A percentile compares a stretch with the other conserved stretches of the same genome.
These are phyloP conservation scores for Petaurus breviceps DNA, from an alignment of 2,113 vertebrate genomes.

Conservation along the genomic window DNA sequence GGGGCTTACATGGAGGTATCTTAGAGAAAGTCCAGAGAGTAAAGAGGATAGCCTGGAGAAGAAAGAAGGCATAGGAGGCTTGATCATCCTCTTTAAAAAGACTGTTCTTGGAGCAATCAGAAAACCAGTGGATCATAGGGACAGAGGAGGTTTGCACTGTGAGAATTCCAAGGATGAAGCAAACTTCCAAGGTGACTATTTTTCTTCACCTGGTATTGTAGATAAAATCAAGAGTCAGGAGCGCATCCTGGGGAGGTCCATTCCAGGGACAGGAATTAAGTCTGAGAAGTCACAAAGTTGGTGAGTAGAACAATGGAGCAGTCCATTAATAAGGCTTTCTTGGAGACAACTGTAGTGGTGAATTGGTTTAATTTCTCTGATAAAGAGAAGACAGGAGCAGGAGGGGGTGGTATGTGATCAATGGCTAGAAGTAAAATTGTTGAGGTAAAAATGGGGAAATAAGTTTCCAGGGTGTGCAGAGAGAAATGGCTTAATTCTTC, in stretches of 20 bases:
- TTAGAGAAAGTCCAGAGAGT: neutral
- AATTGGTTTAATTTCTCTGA: neutral
- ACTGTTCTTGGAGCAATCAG: neutral
- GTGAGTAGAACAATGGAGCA: neutral
- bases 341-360: neutral
- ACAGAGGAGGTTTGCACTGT: neutral
- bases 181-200: neutral
- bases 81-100: too few relatives aligned
- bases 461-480: neutral
- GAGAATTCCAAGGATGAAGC: neutral
- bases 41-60: neutral
- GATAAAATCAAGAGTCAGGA: neutral
- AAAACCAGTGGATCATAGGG: neutral
- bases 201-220: neutral
- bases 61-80: too few relatives aligned
- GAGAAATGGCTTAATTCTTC: neutral
- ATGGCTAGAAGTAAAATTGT: neutral
- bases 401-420: neutral
- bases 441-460: neutral
- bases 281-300: too few relatives aligned
- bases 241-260: neutral
- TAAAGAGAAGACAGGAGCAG: neutral
- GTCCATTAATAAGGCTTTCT: neutral
- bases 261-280: neutral
- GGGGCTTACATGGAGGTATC: neutral